A percentile compares a stretch with the other conserved stretches of the same genome.
Evolutionary conservation across 2,888 invertebrate genomes (phyloP).

Genomic region (Coleophora flavipennella): DNA sequence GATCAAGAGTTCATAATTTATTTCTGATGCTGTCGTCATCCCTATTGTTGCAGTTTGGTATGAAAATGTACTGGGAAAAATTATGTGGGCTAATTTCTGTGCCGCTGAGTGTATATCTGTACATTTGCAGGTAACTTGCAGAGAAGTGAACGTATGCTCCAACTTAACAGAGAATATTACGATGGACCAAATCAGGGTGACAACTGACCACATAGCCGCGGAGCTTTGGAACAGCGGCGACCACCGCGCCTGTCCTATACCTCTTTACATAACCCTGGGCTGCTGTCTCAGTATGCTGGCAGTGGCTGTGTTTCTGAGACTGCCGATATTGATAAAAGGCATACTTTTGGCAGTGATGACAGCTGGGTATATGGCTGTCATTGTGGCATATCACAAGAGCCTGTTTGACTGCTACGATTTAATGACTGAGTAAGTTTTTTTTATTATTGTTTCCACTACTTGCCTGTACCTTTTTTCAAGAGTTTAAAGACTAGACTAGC

Average conservation of each 20-base stretch:
- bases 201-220: constrained; percentile 37
- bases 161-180: constrained; percentile 62
- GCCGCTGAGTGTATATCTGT: too few species aligned
- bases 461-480: too few species aligned
- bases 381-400: constrained; percentile 84
- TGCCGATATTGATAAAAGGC: constrained; percentile 88
- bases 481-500: too few species aligned
- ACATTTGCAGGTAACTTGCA: constrained; percentile 52
- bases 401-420: constrained; percentile 88
- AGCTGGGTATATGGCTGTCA: constrained; percentile 83
- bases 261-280: constrained; percentile 89
- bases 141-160: constrained; percentile 50
- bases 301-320: constrained; percentile 85
- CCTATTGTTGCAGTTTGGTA: too few species aligned
- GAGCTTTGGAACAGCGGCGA: constrained; percentile 65
- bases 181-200: constrained; percentile 62
- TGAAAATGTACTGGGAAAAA: too few species aligned
- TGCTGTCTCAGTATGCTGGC: constrained; percentile 88
- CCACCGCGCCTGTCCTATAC: constrained; percentile 86
- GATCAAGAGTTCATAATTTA: too few species aligned
- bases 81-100: too few species aligned
- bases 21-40: too few species aligned
- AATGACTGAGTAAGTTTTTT: constrained; percentile 77
- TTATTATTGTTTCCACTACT: too few species aligned
- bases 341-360: constrained; percentile 84